Conservation (phyloP, 2,888 invertebrate genomes). For the Amphimallon solstitiale region DNA sequence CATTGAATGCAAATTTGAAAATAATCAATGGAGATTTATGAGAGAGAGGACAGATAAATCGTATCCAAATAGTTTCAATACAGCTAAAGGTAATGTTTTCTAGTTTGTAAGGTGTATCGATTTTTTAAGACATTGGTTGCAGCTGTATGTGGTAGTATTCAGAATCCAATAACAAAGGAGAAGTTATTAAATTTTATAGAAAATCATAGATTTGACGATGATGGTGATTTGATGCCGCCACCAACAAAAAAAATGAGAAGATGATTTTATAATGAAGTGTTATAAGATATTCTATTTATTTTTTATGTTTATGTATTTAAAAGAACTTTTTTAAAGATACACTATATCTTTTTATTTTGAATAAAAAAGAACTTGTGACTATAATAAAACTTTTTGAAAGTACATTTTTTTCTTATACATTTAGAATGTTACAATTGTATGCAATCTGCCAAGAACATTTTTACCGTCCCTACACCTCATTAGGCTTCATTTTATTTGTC, state of each 20-base stretch:
- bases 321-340: constrained; percentile 8
- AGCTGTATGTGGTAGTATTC: constrained; percentile 88
- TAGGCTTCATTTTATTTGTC: too few species aligned
- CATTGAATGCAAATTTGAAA: constrained; percentile 90
- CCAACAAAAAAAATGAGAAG: constrained; percentile 67
- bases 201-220: constrained; percentile 71
- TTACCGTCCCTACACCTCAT: too few species aligned
- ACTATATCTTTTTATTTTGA: constrained; percentile 34
- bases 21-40: constrained; percentile 91
- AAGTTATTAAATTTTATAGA: constrained; percentile 79
- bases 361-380: constrained; percentile 29
- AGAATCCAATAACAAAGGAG: constrained; percentile 86
- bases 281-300: constrained; percentile 29
- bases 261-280: constrained; percentile 49
- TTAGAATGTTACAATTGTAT: too few species aligned
- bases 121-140: constrained; percentile 54
- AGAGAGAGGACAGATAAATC: constrained; percentile 96
- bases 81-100: constrained; percentile 78
- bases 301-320: constrained; percentile 35
- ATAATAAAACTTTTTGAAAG: neutral
- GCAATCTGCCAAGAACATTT: too few species aligned
- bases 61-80: constrained; percentile 88
- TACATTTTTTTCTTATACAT: too few species aligned
- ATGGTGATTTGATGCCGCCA: constrained; percentile 79
- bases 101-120: neutral